These are phyloP conservation scores for Panulirus ornatus DNA, from an alignment of 1,140 invertebrate species.

Conservation along the genomic window DNA sequence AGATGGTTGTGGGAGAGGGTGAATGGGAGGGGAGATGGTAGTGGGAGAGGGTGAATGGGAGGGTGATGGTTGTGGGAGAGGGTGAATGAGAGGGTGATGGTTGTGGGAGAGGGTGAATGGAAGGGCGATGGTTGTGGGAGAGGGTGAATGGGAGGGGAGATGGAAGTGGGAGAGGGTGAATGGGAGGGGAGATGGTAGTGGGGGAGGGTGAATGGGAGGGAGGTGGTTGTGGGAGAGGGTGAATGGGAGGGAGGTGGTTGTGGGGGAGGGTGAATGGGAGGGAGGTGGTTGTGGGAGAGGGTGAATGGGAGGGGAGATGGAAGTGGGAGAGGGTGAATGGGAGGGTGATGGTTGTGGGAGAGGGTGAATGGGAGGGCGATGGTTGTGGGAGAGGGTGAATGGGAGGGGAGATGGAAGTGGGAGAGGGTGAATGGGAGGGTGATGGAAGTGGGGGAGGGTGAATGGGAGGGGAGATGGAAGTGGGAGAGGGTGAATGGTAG, in stretches of 20 bases:
- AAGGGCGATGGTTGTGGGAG: background rate
- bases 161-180: too few relatives aligned
- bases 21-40: background rate
- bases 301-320: too few relatives aligned
- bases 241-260: too few relatives aligned
- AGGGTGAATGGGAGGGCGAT: background rate
- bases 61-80: too few relatives aligned
- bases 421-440: background rate
- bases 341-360: background rate
- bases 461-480: too few relatives aligned
- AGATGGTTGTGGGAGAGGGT: background rate
- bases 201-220: too few relatives aligned
- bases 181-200: too few relatives aligned
- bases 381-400: background rate
- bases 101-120: background rate
- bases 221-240: too few relatives aligned
- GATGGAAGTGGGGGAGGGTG: too few relatives aligned
- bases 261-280: too few relatives aligned
- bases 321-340: too few relatives aligned
- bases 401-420: background rate
- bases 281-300: too few relatives aligned
- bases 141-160: background rate
- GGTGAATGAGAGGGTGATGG: background rate
- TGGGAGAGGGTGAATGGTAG: background rate
- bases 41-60: background rate